phyloP scores from a whole-genome alignment of 2,888 invertebrate genomes.

The Dasysyrphus tricinctus region DNA sequence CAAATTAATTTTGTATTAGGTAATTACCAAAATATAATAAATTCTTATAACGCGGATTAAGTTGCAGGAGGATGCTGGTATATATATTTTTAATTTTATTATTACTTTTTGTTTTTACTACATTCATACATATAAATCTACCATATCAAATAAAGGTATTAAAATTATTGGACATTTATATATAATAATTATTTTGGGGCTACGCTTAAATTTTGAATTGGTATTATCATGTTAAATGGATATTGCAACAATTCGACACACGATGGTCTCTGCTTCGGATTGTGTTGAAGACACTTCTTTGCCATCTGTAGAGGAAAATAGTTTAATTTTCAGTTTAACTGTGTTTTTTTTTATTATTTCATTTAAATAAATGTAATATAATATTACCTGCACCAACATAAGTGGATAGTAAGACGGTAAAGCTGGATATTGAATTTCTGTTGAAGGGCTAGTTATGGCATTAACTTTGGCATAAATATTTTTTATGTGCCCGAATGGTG shows the following conservation, averaged over 20 bases:
- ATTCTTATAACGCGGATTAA: too few species aligned
- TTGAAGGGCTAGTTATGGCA: conserved; percentile 90
- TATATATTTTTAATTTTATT: conserved; percentile 21
- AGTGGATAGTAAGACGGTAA: conserved; percentile 84
- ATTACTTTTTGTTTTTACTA: conserved; percentile 1
- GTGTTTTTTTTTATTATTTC: too few species aligned
- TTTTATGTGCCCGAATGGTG: conserved; percentile 94
- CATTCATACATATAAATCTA: conserved; percentile 18
- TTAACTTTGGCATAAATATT: conserved; percentile 89
- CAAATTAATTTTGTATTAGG: too few species aligned
- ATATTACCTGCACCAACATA: conserved; percentile 81
- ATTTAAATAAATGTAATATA: too few species aligned
- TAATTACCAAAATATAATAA: too few species aligned
- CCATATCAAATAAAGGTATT: conserved; percentile 5
- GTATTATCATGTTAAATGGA: conserved; percentile 83
- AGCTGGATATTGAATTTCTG: conserved; percentile 89
- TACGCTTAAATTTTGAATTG: conserved; percentile 80
- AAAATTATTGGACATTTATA: conserved; percentile 11
- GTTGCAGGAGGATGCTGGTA: neutral
- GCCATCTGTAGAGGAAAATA: conserved; percentile 78
- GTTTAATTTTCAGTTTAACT: neutral
- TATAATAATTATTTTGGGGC: conserved; percentile 52
- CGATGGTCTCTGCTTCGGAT: conserved; percentile 82
- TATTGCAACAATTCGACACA: conserved; percentile 82
- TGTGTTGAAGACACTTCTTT: conserved; percentile 81